Base-by-base conservation (phyloP, 2,888 invertebrate genomes). In the Rhamphomyia laevipes region DNA sequence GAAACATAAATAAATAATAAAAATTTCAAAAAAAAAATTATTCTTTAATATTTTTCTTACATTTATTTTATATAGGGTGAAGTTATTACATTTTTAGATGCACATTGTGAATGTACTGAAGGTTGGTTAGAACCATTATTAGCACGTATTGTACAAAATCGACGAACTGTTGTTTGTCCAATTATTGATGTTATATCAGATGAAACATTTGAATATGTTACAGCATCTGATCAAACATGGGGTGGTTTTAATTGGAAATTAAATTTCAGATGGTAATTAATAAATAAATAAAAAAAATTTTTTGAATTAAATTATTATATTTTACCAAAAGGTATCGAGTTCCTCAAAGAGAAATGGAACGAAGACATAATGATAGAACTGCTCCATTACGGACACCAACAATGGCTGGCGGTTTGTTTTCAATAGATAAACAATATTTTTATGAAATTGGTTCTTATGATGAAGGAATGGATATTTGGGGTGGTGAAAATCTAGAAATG, bases 401-500 rank as follows among this genome's bases (percentile, higher is more conserved):
- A 0, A 97, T 97, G 96, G 95, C 97, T 12, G 97, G 97, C 49
- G 97, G 97, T 0, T 73, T 97, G 35, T 90, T 90, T 68, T 87
- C 96, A 46, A 95, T 97, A 54, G 92, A 95, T 68, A 82, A 85
- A 64, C 89, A 94, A 21, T 99, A 94, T 72, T 99, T 99, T 77
- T 93, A 95, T 73, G 89, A 95, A 74, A 78, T 99, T 54, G 99
- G 99, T 47, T 86, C 95, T 48, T 99, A 99, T 70, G 99, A 99
- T 70, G 86, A 94, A 72, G 97, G 97, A 59, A 97, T 99, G 97
- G 94, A 97, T 72, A 96, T 99, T 63, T 99, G 97, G 97, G 99
- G 97, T 46, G 71, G 73, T 51, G 73, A 73, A 61, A 73, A 74
- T 63, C 64, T 74, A 51, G 73, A 73, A 62, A 73, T 73, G 73